Conservation (phyloP, 2,113 vertebrate species). For the Mellivora capensis region DNA sequence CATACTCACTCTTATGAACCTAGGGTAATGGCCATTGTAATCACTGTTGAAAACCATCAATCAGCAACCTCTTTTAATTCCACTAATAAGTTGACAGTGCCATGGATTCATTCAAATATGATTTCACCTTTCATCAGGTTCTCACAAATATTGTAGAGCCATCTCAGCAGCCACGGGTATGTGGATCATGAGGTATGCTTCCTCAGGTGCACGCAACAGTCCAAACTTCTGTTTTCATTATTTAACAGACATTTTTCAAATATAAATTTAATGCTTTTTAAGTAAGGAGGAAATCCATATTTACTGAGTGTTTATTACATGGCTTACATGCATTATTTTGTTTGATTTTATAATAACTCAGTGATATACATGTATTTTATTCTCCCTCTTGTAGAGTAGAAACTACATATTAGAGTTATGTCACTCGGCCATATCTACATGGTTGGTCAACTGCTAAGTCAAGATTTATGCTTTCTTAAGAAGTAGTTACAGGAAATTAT, state of each 20-base stretch:
- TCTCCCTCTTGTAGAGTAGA: background rate
- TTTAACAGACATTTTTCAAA: conserved; percentile 5
- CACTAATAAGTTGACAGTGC: background rate
- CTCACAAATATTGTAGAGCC: background rate
- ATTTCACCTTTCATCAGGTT: background rate
- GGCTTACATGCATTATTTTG: background rate
- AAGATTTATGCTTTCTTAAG: background rate
- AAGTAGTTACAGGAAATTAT: background rate
- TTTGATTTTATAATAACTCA: background rate
- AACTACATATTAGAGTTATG: background rate
- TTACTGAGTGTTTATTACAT: background rate
- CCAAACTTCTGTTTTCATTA: background rate
- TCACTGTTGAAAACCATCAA: background rate
- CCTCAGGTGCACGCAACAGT: background rate
- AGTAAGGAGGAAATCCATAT: background rate
- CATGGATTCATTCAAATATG: background rate
- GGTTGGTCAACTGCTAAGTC: background rate
- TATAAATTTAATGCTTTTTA: background rate
- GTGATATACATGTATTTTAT: background rate
- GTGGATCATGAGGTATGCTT: background rate
- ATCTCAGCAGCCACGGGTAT: background rate
- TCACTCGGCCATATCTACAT: background rate
- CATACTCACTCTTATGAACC: background rate
- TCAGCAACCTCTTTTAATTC: background rate
- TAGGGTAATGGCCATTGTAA: background rate